Evolutionary conservation across 1,140 invertebrate species (phyloP).

Genomic region (Mercenaria mercenaria): DNA sequence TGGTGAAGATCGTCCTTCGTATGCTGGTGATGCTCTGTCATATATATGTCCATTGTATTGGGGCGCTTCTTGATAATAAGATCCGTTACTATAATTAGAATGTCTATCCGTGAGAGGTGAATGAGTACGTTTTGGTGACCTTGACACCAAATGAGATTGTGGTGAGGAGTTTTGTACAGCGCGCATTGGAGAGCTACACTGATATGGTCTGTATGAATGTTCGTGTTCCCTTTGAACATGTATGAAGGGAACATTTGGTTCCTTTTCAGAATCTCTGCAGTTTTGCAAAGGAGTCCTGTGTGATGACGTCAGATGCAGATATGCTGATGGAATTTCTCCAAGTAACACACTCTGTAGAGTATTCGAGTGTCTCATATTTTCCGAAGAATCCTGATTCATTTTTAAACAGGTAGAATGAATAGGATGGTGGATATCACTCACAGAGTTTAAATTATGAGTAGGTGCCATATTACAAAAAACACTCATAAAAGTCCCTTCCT

Average conservation of each 20-base stretch:
- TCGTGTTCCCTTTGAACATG: background rate
- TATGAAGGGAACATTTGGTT: background rate
- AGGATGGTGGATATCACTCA: slow-evolving; percentile 30
- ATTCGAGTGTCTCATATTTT: slow-evolving; percentile 59
- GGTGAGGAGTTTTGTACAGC: background rate
- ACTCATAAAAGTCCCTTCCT: background rate
- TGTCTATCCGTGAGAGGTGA: background rate
- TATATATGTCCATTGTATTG: background rate
- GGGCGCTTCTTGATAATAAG: background rate
- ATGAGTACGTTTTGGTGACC: background rate
- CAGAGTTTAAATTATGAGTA: slow-evolving; percentile 51
- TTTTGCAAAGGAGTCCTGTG: background rate
- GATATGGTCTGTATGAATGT: slow-evolving; percentile 29
- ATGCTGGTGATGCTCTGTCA: slow-evolving; percentile 38
- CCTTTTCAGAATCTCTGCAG: background rate
- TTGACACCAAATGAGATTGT: background rate
- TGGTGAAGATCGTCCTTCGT: slow-evolving; percentile 39
- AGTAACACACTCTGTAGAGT: slow-evolving; percentile 81
- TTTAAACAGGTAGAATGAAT: slow-evolving; percentile 65
- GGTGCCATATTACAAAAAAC: slow-evolving; percentile 11
- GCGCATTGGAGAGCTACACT: background rate
- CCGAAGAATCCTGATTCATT: slow-evolving; percentile 59
- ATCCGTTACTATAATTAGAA: slow-evolving; percentile 14
- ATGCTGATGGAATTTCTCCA: slow-evolving; percentile 80
- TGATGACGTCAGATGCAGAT: slow-evolving; percentile 76